Conservation (phyloP, 30 jellyfish, hydroid and myxozoan genomes). For the Phacellophora camtschatica region DNA sequence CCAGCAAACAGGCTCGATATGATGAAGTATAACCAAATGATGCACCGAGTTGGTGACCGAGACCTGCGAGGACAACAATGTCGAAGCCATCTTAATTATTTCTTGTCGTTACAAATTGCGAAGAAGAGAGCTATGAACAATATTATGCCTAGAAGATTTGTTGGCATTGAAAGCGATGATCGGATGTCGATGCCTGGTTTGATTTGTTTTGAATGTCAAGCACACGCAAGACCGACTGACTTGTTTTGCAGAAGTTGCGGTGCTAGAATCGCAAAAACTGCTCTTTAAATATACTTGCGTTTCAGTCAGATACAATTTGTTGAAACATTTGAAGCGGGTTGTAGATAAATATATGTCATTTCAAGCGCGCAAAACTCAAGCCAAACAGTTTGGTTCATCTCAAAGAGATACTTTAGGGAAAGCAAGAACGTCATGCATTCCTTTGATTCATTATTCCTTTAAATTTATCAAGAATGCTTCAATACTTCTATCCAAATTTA, state of each 20-base stretch:
- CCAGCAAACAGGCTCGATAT: constrained; percentile 25
- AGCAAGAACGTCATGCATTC: no score
- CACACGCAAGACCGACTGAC: constrained; percentile 57
- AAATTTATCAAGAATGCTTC: no score
- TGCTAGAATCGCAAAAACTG: constrained; percentile 56
- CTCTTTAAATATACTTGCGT: not conserved
- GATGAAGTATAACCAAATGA: constrained; percentile 30
- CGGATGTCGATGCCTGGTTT: constrained; percentile 2
- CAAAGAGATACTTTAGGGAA: not conserved
- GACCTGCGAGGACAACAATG: constrained; percentile 30
- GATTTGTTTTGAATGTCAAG: constrained; percentile 50
- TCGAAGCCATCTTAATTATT: constrained; percentile 38
- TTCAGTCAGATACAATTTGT: not conserved
- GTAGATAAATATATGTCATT: no score
- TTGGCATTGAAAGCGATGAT: not conserved
- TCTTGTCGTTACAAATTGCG: constrained; percentile 45
- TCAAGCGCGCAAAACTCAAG: no score
- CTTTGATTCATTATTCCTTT: no score
- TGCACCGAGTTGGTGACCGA: constrained; percentile 37
- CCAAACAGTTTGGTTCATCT: not conserved
- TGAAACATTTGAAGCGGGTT: no score
- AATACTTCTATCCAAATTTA: no score
- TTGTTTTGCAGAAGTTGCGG: constrained; percentile 69
- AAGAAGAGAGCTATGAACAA: constrained; percentile 16
- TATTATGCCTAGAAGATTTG: constrained; percentile 5